phyloP scores from a whole-genome alignment of 2,888 invertebrate species.

The Cheilosia scutellata region DNA sequence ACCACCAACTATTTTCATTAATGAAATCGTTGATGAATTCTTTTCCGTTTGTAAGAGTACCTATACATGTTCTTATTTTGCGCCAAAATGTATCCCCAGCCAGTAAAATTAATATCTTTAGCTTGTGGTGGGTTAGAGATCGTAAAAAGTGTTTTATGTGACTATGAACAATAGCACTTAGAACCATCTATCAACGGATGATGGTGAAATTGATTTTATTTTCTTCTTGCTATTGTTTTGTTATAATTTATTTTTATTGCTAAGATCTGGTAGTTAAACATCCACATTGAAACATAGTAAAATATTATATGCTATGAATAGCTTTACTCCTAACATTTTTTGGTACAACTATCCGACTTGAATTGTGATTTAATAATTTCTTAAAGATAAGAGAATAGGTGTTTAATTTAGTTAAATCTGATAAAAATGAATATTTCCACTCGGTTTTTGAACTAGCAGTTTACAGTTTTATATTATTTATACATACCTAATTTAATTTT shows the following conservation, averaged over 20 bases:
- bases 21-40: not conserved
- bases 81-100: not conserved
- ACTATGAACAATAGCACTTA: slow-evolving; percentile 15
- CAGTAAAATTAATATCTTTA: slow-evolving; percentile 10
- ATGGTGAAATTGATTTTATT: slow-evolving; percentile 25
- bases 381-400: too few species aligned
- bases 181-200: not conserved
- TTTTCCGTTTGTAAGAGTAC: not conserved
- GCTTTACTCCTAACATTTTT: not conserved
- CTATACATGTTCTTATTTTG: not conserved
- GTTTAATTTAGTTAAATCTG: too few species aligned
- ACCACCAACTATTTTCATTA: not conserved
- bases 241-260: slow-evolving; percentile 11
- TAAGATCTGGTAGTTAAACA: slow-evolving; percentile 9
- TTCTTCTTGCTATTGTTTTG: not conserved
- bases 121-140: slow-evolving; percentile 16
- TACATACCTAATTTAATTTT: too few species aligned
- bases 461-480: too few species aligned
- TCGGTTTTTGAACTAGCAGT: too few species aligned
- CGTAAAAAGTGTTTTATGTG: slow-evolving; percentile 31
- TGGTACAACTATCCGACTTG: too few species aligned
- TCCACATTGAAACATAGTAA: slow-evolving; percentile 18
- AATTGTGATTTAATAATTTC: too few species aligned
- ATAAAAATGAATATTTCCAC: too few species aligned
- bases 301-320: not conserved